Evolutionary conservation across 2,888 invertebrate genomes (phyloP).

Genomic region (Athrips mouffetella): DNA sequence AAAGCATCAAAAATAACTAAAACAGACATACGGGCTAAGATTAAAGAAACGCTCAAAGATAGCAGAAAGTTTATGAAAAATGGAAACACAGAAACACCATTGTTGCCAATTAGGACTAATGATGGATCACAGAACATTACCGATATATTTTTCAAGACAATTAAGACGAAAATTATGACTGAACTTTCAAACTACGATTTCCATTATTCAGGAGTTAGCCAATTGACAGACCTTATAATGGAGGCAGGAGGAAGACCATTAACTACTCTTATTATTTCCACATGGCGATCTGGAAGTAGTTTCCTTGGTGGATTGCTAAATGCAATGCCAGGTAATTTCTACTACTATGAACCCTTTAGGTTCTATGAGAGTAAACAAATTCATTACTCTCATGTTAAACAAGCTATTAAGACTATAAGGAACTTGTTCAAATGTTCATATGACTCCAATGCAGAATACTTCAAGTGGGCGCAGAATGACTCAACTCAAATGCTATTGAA

Average conservation of each 20-base stretch:
- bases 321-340: conserved; percentile 90
- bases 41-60: too few species aligned
- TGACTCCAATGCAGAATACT: conserved; percentile 84
- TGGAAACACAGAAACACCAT: too few species aligned
- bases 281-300: conserved; percentile 94
- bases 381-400: conserved; percentile 81
- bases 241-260: conserved; percentile 85
- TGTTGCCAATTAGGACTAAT: too few species aligned
- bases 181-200: conserved; percentile 64
- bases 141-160: too few species aligned
- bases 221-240: conserved; percentile 82
- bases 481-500: conserved; percentile 84
- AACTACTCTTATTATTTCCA: conserved; percentile 87
- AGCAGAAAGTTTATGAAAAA: too few species aligned
- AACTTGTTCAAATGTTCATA: conserved; percentile 88
- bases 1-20: too few species aligned
- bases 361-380: conserved; percentile 90
- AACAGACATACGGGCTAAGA: too few species aligned
- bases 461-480: conserved; percentile 88
- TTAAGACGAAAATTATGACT: conserved; percentile 53
- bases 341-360: conserved; percentile 93
- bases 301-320: conserved; percentile 92
- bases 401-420: conserved; percentile 83
- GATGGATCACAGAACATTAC: too few species aligned
- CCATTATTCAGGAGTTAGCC: conserved; percentile 59